Evolutionary conservation across 2,888 invertebrate species (phyloP).

Genomic region (Meiosimyza decipiens): DNA sequence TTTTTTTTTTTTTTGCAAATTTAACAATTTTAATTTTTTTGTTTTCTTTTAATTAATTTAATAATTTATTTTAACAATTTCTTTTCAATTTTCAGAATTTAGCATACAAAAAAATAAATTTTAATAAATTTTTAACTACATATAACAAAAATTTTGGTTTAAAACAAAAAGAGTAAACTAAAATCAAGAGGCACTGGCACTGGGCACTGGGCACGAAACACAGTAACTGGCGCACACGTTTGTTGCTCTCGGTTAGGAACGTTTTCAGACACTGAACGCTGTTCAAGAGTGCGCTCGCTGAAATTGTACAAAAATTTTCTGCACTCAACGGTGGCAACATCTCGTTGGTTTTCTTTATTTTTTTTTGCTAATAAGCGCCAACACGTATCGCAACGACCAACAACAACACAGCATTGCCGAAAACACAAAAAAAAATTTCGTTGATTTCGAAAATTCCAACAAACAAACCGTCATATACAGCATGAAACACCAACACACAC

Average conservation of each 20-base stretch:
- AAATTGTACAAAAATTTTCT: constrained; percentile 41
- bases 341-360: neutral
- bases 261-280: constrained; percentile 61
- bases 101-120: neutral
- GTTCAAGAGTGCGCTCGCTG: constrained; percentile 39
- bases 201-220: constrained; percentile 34
- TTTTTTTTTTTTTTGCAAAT: constrained; percentile 30
- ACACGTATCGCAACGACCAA: neutral
- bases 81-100: constrained; percentile 10
- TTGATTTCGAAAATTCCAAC: constrained; percentile 34
- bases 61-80: constrained; percentile 7
- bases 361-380: constrained; percentile 4
- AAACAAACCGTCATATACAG: constrained; percentile 27
- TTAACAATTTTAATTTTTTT: constrained; percentile 19
- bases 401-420: constrained; percentile 22
- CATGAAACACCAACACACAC: constrained; percentile 29
- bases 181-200: constrained; percentile 37
- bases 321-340: constrained; percentile 15
- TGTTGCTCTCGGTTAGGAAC: constrained; percentile 65
- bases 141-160: neutral
- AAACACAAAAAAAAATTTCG: neutral
- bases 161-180: constrained; percentile 20
- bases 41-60: constrained; percentile 10
- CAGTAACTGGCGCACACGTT: constrained; percentile 42
- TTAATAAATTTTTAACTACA: constrained; percentile 8